Evolutionary conservation across 2,797 vertebrate genomes (phyloP), one percentile per base, ranked within the genome.

Genomic region (Pteronotus mesoamericanus): DNA sequence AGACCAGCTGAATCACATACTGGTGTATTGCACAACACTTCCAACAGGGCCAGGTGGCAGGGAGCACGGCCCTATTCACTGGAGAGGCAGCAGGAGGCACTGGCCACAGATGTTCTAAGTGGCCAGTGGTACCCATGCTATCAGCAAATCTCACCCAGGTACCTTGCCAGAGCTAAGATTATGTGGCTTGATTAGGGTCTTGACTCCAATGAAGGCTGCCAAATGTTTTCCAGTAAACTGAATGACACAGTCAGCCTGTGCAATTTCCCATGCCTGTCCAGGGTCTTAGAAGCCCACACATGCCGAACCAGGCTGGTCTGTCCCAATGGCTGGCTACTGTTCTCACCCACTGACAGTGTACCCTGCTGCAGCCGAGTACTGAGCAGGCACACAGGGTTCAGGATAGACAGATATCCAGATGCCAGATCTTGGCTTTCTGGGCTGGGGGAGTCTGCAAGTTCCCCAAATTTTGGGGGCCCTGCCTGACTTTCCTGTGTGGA

Each of bases 261-360:
- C 48, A 83, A n/a, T 0, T 32, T 46, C 24, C 53, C 0, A 0
- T 4, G 78, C 87, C 86, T 15, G 6, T 34, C 46, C 57, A 26
- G 69, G n/a, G 46, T 39, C 57, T 61, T 4, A 12, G 48, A 32
- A 48, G 72, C n/a, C 44, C 2, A 2, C 5, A 14, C 0, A 1
- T 22, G n/a, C 24, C 44, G 16, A 51, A 57, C 46, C 51, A 2
- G 42, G 46, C 12, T 14, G 53, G 55, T 8, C 3, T 15, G 10
- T 18, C 9, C 5, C 3, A 2, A 8, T 0, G 22, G 66, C 4
- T 0, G 53, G 68, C 22, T 6, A 32, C 7, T 15, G 10, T 24
- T 46, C n/a, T 85, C 15, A 10, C 11, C 1, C 9, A 0, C 0
- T 3, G 37, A 34, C 15, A n/a, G 39, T 53, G 64, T 51, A 48